phyloP scores from a whole-genome alignment of 2,113 vertebrate species.

The Rhombomys opimus region DNA sequence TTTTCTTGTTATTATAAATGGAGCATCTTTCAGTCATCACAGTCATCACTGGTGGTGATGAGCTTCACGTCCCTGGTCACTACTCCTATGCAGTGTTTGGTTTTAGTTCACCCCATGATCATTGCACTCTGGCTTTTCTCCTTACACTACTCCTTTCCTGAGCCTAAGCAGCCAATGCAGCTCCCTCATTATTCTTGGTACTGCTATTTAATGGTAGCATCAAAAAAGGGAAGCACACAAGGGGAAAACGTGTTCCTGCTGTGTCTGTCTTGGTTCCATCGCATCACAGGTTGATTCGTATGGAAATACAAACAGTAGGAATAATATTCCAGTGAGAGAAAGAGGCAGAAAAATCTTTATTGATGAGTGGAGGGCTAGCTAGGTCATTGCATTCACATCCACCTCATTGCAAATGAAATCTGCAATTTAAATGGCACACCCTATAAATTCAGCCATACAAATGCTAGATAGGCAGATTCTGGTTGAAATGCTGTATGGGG shows the following conservation, averaged over 20 bases:
- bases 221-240: slow-evolving; percentile 22
- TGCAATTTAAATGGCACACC: slow-evolving; percentile 64
- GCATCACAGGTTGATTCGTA: slow-evolving; percentile 64
- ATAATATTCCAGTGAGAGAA: slow-evolving; percentile 63
- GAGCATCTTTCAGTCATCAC: neutral
- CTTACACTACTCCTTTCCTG: neutral
- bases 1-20: neutral
- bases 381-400: slow-evolving; percentile 56
- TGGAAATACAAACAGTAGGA: slow-evolving; percentile 73
- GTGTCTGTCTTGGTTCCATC: slow-evolving; percentile 61
- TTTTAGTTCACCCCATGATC: neutral
- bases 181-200: slow-evolving; percentile 55
- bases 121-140: neutral
- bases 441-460: slow-evolving; percentile 44
- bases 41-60: too few relatives aligned
- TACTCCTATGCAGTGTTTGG: neutral
- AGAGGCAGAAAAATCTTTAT: slow-evolving; percentile 74
- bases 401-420: slow-evolving; percentile 66
- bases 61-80: neutral
- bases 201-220: slow-evolving; percentile 2
- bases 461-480: slow-evolving; percentile 35
- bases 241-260: slow-evolving; percentile 60
- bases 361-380: slow-evolving; percentile 65
- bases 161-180: neutral
- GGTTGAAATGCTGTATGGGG: slow-evolving; percentile 8